These are phyloP conservation scores for Oasisia sp. DNA, from an alignment of 2,888 invertebrate genomes.

Conservation along the genomic window DNA sequence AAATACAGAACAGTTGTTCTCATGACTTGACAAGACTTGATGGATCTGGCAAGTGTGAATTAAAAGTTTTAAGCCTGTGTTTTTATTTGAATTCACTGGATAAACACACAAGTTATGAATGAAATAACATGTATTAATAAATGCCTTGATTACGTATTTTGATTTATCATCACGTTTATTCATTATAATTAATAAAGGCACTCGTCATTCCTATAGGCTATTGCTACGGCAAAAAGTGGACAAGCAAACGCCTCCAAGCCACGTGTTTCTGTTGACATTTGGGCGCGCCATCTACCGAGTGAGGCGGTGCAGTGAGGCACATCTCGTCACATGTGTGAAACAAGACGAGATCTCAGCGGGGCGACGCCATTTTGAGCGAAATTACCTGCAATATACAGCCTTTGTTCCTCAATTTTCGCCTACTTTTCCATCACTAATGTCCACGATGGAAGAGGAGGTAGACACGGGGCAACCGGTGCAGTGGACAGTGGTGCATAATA, in stretches of 20 bases:
- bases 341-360: constrained; percentile 27
- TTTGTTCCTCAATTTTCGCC: constrained; percentile 45
- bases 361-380: constrained; percentile 44
- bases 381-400: constrained; percentile 39
- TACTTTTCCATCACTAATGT: constrained; percentile 29
- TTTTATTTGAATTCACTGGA: too few species aligned
- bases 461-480: neutral
- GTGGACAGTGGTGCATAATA: neutral
- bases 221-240: too few species aligned
- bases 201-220: too few species aligned
- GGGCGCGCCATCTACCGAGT: constrained; percentile 7
- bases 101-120: too few species aligned
- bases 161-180: too few species aligned
- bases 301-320: neutral
- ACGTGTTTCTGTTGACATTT: neutral
- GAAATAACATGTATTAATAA: too few species aligned
- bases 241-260: neutral
- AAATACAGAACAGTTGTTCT: too few species aligned
- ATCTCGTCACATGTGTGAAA: constrained; percentile 22
- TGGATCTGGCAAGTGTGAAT: too few species aligned
- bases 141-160: too few species aligned
- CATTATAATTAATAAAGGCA: too few species aligned
- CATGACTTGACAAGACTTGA: too few species aligned
- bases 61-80: too few species aligned
- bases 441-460: constrained; percentile 24